Conservation (phyloP, 2,797 vertebrate genomes). For the Coregonus sp. region DNA sequence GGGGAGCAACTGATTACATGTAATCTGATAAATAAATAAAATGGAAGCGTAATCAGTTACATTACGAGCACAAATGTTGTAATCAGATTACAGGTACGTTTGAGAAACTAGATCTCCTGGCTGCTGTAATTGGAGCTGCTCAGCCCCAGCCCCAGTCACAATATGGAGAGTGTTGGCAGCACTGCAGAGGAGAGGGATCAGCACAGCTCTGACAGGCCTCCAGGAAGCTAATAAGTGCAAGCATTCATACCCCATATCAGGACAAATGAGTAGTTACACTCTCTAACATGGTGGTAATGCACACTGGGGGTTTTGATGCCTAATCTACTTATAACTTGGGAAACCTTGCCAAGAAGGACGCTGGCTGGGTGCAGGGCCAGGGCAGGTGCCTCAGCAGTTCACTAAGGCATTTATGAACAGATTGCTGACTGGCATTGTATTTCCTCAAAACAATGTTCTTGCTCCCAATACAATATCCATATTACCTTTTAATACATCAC, state of each 20-base stretch:
- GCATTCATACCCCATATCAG: conserved; percentile 50
- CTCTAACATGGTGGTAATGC: conserved; percentile 10
- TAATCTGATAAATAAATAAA: no score
- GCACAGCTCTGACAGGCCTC: conserved; percentile 43
- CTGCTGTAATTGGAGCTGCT: conserved; percentile 42
- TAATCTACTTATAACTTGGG: conserved; percentile 27
- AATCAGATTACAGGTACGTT: no score
- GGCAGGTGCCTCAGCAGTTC: conserved; percentile 26
- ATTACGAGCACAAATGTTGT: no score
- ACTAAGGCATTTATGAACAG: conserved; percentile 14
- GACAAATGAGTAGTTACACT: conserved; percentile 29
- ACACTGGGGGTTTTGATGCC: conserved; percentile 22
- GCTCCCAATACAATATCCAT: not conserved
- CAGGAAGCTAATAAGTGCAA: conserved; percentile 50
- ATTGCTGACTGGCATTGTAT: conserved; percentile 18
- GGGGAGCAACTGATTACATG: no score
- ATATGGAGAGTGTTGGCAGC: conserved; percentile 43
- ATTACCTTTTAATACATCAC: not conserved
- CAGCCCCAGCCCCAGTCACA: conserved; percentile 28
- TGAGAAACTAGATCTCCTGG: conserved; percentile 15
- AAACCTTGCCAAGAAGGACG: conserved; percentile 3
- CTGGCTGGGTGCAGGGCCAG: not conserved
- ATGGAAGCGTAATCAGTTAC: no score
- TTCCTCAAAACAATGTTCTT: not conserved
- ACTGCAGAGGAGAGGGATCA: conserved; percentile 28